Evolutionary conservation across 2,797 vertebrate genomes (phyloP).

Genomic region (Denticeps clupeoides): DNA sequence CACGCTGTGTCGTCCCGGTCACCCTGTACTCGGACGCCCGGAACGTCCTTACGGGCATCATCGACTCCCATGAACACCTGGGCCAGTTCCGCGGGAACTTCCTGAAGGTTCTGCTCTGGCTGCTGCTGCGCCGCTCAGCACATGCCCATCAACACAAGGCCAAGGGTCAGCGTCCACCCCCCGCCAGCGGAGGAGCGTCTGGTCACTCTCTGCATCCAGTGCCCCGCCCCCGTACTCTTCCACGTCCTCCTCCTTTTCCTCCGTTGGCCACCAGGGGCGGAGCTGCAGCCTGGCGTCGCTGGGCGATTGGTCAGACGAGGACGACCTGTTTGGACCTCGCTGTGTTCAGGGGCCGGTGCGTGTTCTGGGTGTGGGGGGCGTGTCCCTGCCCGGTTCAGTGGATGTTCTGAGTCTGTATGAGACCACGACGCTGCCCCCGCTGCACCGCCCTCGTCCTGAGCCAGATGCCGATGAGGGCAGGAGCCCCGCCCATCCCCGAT

Average conservation of each 20-base stretch:
- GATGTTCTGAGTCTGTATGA: slow-evolving; percentile 66
- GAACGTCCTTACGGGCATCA: slow-evolving; percentile 85
- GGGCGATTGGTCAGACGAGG: slow-evolving; percentile 85
- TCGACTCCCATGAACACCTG: slow-evolving; percentile 87
- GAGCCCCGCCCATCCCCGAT: slow-evolving; percentile 56
- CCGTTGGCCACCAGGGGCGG: slow-evolving; percentile 36
- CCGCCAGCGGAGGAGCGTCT: slow-evolving; percentile 44
- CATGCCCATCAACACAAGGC: slow-evolving; percentile 46
- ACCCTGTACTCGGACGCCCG: slow-evolving; percentile 84
- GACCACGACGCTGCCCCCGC: slow-evolving; percentile 57
- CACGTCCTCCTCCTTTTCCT: slow-evolving; percentile 28
- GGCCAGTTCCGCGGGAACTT: slow-evolving; percentile 87
- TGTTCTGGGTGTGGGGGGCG: slow-evolving; percentile 38
- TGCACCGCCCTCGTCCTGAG: slow-evolving; percentile 67
- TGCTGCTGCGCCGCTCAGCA: slow-evolving; percentile 77
- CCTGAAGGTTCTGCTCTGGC: slow-evolving; percentile 82
- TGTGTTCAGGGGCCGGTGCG: slow-evolving; percentile 57
- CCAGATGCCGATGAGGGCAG: slow-evolving; percentile 74
- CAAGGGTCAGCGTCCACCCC: slow-evolving; percentile 36
- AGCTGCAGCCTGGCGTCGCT: slow-evolving; percentile 71
- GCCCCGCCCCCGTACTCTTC: slow-evolving; percentile 28
- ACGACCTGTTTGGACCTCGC: slow-evolving; percentile 76
- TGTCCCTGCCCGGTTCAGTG: slow-evolving; percentile 80
- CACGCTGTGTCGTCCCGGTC: slow-evolving; percentile 74
- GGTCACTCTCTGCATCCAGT: slow-evolving; percentile 51